Conservation (phyloP, 23 tunicate genomes). For the Styela plicata region DNA sequence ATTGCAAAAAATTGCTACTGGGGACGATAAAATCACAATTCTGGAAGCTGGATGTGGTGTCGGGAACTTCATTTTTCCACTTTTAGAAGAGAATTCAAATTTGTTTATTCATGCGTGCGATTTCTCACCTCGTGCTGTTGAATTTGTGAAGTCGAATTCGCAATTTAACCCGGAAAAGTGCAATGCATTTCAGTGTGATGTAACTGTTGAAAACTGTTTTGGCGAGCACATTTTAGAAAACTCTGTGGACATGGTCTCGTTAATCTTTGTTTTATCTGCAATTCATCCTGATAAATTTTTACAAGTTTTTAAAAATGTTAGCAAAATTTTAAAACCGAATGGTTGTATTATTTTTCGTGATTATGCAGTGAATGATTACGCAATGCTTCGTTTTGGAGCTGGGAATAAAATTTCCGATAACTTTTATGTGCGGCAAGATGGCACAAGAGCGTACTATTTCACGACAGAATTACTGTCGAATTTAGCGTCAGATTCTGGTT, state of each 20-base stretch:
- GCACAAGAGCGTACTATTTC: constrained; percentile 94
- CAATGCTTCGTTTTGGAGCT: constrained; percentile 84
- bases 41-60: constrained; percentile 97
- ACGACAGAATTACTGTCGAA: constrained; percentile 39
- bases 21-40: neutral
- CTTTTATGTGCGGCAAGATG: constrained; percentile 96
- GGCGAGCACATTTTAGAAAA: constrained; percentile 32
- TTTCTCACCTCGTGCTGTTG: constrained; percentile 86
- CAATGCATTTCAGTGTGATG: constrained; percentile 64
- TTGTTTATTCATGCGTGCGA: constrained; percentile 82
- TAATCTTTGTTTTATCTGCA: constrained; percentile 91
- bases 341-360: constrained; percentile 82
- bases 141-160: constrained; percentile 70
- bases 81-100: constrained; percentile 49
- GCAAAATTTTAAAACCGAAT: constrained; percentile 69
- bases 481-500: constrained; percentile 40
- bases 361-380: constrained; percentile 94
- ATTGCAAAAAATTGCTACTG: neutral
- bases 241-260: constrained; percentile 68
- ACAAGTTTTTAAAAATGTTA: constrained; percentile 57
- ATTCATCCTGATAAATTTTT: constrained; percentile 86
- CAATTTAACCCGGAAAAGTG: constrained; percentile 41
- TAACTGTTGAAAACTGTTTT: constrained; percentile 39
- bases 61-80: constrained; percentile 92
- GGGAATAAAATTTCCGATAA: constrained; percentile 86